Evolutionary conservation across 1,140 invertebrate genomes (phyloP).

Genomic region (Physella acuta): DNA sequence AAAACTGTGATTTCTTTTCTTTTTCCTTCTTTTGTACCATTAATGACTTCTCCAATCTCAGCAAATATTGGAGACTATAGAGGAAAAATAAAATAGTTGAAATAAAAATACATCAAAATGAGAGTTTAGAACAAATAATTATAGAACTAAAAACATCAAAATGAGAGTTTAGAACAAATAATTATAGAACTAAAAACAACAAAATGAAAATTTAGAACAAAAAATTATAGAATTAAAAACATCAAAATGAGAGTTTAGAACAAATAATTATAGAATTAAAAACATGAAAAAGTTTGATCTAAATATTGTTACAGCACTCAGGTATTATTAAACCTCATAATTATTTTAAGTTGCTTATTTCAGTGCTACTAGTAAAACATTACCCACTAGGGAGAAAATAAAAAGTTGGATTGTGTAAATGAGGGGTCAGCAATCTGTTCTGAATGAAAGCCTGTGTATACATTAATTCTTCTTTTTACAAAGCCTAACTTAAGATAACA

Average conservation of each 20-base stretch:
- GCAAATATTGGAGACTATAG: conserved; percentile 53
- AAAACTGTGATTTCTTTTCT: conserved; percentile 53
- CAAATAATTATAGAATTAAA: background rate
- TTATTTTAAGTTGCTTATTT: too few relatives aligned
- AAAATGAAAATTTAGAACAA: background rate
- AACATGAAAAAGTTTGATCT: background rate
- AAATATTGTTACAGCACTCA: too few relatives aligned
- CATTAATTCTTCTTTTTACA: too few relatives aligned
- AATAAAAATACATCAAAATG: background rate
- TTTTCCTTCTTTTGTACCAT: conserved; percentile 40
- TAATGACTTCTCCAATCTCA: conserved; percentile 58
- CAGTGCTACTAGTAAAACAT: too few relatives aligned
- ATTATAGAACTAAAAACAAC: background rate
- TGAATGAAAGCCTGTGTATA: too few relatives aligned
- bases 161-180: background rate
- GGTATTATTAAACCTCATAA: too few relatives aligned
- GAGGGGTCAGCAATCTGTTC: too few relatives aligned
- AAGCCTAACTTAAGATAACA: too few relatives aligned
- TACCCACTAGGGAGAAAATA: too few relatives aligned
- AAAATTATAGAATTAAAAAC: background rate
- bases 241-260: background rate
- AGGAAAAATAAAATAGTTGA: background rate
- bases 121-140: background rate
- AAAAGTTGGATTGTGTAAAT: too few relatives aligned
- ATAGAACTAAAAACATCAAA: background rate